Evolutionary conservation across 2,888 invertebrate species (phyloP), one percentile per base, ranked within the genome.

Genomic region (Erebia aethiops): DNA sequence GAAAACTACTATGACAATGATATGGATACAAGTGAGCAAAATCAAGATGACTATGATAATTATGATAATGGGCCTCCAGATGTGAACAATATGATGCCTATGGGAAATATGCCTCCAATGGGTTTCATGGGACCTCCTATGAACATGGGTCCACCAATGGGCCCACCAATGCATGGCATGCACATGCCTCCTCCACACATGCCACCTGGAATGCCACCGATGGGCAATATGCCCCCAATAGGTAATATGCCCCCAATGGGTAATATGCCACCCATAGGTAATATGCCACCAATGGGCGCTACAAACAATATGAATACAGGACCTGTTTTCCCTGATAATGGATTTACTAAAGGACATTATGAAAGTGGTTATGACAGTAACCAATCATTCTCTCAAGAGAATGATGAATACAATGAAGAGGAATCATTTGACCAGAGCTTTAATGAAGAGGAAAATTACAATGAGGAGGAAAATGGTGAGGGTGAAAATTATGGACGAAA

Each of bases 1-100:
- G 84, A 89, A 73, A 87, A 91, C 58, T 88, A 87, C 78, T 92
- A 89, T 81, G 83, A 90, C 70, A 82, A 87, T 82, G 88, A 93
- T 57, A 90, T 92, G 82, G 90, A 92, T 76, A 84, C 85, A 63
- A 82, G 82, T 80, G 89, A 91, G 49, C 86, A 85, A 78, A 89
- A 84, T 78, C 89, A 88, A 87, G 87, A 90, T 74, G 88, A 90
- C 57, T 87, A 88, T 73, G 82, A 84, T 78, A 79, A 81, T 73
- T 91, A 83, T 78, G 84, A 89, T 56, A 89, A 91, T 86, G 86
- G 67, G n/a, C 67, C 67, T 26, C 81, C 88, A 75, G 88, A 90
- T 51, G 82, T 82, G 69, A 85, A 83, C 72, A 84, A 82, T 72
- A 82, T 82, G 78, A 79, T 82, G 49, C 82, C 82, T 69, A 82